Conservation (phyloP, 2,113 vertebrate genomes). For the Crotalus tigris region DNA sequence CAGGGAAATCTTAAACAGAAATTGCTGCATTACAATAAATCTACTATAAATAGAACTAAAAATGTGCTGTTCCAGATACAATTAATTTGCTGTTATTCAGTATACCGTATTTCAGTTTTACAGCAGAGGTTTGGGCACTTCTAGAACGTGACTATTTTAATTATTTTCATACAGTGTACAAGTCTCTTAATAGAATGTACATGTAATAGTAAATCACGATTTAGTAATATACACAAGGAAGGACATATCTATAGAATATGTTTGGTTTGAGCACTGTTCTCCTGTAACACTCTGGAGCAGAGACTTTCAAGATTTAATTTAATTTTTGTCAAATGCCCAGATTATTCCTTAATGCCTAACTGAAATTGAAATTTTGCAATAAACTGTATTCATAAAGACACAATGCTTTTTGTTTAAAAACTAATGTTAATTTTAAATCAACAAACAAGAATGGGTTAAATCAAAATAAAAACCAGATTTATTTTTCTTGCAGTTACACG, state of each 20-base stretch:
- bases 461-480: background rate
- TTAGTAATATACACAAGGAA: background rate
- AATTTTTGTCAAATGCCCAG: background rate
- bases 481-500: background rate
- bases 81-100: background rate
- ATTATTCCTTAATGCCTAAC: background rate
- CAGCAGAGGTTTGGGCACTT: background rate
- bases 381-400: background rate
- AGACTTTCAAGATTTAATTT: background rate
- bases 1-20: background rate
- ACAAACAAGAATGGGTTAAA: background rate
- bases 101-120: background rate
- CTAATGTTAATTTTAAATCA: background rate
- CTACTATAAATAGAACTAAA: background rate
- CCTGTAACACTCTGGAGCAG: background rate
- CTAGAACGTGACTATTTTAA: background rate
- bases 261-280: background rate
- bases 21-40: background rate
- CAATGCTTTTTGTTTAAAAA: background rate
- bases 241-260: background rate
- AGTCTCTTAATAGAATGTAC: background rate
- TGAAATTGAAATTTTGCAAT: background rate
- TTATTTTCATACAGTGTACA: background rate
- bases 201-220: background rate
- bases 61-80: background rate